Base-by-base conservation (phyloP, 2,797 vertebrate species). In the Rallus crepitans region DNA sequence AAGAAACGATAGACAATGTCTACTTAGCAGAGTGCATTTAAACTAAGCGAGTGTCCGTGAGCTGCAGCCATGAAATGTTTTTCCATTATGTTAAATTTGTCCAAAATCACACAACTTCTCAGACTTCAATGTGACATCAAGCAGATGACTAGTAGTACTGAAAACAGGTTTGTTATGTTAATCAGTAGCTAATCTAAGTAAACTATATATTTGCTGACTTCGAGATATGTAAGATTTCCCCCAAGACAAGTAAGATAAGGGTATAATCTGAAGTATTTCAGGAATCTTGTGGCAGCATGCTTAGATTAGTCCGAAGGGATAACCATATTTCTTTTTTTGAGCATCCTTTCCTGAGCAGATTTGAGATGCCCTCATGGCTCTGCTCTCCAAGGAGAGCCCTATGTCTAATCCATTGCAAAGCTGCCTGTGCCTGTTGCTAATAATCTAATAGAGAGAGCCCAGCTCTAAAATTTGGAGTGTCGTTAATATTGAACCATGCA, bases 261-360 rank as follows among this genome's bases (percentile, higher is more conserved):
- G 7, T 65, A 31, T 76, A 83, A 95, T 79, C 66, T 47, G 39
- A 88, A 94, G 40, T 55, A 91, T 96, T 75, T 94, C 72, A 82
- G 66, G 94, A 94, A 93, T 96, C 55, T 24, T 48, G 77, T 57
- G 60, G 68, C 33, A 63, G 11, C 0, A 0, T 63, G 48, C 28
- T 94, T 78, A 69, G 69, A 21, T 78, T 45, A 59, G 45, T 81
- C 48, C 45, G 47, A 53, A 61, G 37, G 31, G 57, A 80, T 20
- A 77, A 75, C 20, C 31, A 23, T 7, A 27, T 23, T 56, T 33
- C 24, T 53, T 87, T 56, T 91, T 91, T 25, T 55, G 90, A 94
- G 79, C 57, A 91, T 83, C 87, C 28, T 64, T 81, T 65, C 47
- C 69, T 86, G 69, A 87, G 59, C 40, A 65, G 55, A 82, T 90